Evolutionary conservation across 2,797 vertebrate genomes (phyloP), one percentile per base, ranked within the genome.

Genomic region (Trematomus bernacchii): DNA sequence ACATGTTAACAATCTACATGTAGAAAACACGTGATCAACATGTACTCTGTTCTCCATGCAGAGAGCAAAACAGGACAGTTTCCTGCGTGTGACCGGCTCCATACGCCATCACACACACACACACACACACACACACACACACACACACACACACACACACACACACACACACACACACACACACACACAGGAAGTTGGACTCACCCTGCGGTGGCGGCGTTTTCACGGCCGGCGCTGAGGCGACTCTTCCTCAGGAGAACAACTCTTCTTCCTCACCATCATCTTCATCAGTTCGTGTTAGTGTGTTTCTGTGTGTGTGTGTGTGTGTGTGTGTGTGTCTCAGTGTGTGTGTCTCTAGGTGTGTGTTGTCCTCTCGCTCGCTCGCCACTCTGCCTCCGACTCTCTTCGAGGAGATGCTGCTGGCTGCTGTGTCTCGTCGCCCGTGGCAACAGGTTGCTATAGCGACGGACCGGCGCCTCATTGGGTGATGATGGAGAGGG

Each of bases 381-480:
- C 80, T 79, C 79, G 66, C 72, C 71, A 69, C 77, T 76, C 71
- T 72, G 65, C 77, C 82, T 83, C 78, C 72, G 40, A 87, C 80
- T 84, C 77, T 79, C 77, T 77, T 85, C 6, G 77, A 79, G 84
- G 84, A 88, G 76, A 37, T 37, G 84, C 82, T 79, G 84, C 77
- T 85, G 82, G 69, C 79, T 89, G 90, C 88, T 91, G 83, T 91
- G 83, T 91, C 91, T 91, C 83, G 89, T 93, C 64, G 63, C 87
- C 82, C 80, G 15, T 90, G 90, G 90, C 90, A 93, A 93, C 92
- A 86, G 79, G 92, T 92, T 93, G 89, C 91, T 90, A 90, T 92
- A 90, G 92, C 70, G 75, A 92, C 87, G 84, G 84, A 83, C 82
- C 61, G 11, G 80, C 87, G 89, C 87, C 87, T 89, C 71, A 87